Evolutionary conservation across 2,113 vertebrate genomes (phyloP).

Genomic region (Setophaga coronata): DNA sequence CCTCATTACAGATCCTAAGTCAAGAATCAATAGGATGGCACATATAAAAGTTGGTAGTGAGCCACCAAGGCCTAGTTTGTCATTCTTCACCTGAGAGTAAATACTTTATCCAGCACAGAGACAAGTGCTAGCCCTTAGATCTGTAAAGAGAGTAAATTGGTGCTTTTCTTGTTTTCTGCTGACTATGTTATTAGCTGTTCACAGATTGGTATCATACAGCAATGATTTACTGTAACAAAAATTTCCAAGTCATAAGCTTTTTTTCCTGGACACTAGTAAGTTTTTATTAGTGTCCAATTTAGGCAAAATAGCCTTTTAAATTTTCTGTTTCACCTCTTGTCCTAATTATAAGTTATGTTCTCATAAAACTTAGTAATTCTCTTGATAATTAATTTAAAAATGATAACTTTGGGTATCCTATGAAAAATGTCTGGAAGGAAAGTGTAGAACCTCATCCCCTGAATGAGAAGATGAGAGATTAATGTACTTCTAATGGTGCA

Average conservation of each 20-base stretch:
- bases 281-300: not conserved
- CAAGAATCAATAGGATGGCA: not conserved
- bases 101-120: not conserved
- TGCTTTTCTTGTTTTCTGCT: not conserved
- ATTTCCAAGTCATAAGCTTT: not conserved
- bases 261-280: not conserved
- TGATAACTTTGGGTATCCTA: not conserved
- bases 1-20: not conserved
- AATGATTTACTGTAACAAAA: not conserved
- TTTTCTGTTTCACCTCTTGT: not conserved
- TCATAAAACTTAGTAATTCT: not conserved
- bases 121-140: not conserved
- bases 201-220: not conserved
- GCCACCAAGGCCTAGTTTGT: not conserved
- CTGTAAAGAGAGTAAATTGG: not conserved
- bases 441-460: not conserved
- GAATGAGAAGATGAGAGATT: not conserved
- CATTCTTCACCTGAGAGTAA: not conserved
- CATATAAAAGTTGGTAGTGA: not conserved
- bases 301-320: not conserved
- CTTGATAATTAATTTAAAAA: not conserved
- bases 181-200: not conserved
- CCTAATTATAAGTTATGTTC: not conserved
- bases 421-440: not conserved
- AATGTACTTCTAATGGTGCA: not conserved